A percentile compares a stretch with the other conserved stretches of the same genome.
Conservation (phyloP, 2,888 invertebrate genomes). For the Epiblema foenella region DNA sequence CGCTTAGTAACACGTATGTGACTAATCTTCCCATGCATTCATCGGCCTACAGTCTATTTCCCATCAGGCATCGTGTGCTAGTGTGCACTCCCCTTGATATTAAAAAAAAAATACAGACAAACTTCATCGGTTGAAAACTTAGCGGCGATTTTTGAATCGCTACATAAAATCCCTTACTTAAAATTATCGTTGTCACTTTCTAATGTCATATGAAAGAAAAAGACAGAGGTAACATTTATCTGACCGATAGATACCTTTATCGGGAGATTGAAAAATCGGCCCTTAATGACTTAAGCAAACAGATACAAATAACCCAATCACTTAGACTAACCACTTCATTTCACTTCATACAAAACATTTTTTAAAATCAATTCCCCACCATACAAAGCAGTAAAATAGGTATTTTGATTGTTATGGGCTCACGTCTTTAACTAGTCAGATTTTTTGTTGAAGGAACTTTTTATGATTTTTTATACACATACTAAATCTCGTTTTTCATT, state of each 20-base stretch:
- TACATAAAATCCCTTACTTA: too few species aligned
- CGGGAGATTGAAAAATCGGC: too few species aligned
- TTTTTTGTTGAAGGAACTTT: conserved; percentile 14
- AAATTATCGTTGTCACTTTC: too few species aligned
- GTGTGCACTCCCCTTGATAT: neutral
- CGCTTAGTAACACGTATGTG: too few species aligned
- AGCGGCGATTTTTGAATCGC: too few species aligned
- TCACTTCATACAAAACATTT: neutral
- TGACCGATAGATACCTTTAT: too few species aligned
- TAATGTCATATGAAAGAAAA: too few species aligned
- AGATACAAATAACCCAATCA: conserved; percentile 33
- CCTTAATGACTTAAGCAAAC: conserved; percentile 8
- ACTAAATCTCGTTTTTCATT: conserved; percentile 20
- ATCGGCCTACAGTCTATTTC: neutral
- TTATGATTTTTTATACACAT: neutral
- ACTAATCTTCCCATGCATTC: too few species aligned
- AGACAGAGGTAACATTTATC: too few species aligned
- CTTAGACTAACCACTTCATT: conserved; percentile 36
- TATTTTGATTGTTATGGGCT: conserved; percentile 33
- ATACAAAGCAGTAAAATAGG: conserved; percentile 30
- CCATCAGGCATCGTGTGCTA: neutral
- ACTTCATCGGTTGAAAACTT: neutral
- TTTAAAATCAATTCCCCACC: conserved; percentile 38
- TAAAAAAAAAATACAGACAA: neutral
- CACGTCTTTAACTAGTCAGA: conserved; percentile 29